A percentile compares a stretch with the other conserved stretches of the same genome.
Conservation (phyloP, 2,113 vertebrate genomes). For the Ariopsis seemanni region DNA sequence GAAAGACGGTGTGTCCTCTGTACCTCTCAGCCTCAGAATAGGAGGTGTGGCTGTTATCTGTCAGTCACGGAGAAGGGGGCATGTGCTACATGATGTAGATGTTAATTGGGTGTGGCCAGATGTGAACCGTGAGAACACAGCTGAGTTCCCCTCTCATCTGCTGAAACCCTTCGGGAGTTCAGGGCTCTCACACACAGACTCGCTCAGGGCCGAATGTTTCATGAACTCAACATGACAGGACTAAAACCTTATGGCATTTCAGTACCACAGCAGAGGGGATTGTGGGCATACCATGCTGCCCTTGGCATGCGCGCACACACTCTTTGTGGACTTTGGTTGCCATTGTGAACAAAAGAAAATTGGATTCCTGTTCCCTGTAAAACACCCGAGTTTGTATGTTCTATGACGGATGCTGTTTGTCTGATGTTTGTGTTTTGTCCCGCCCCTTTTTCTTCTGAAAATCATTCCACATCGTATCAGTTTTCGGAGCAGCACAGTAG, state of each 20-base stretch:
- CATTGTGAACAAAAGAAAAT: neutral
- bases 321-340: neutral
- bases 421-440: neutral
- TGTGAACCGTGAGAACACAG: slow-evolving; percentile 6
- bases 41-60: neutral
- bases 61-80: neutral
- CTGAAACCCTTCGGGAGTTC: neutral
- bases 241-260: neutral
- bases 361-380: neutral
- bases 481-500: no score
- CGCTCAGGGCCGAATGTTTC: neutral
- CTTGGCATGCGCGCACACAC: neutral
- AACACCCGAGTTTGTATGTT: neutral
- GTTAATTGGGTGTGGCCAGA: neutral
- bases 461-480: neutral
- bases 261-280: slow-evolving; percentile 8
- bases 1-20: neutral
- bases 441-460: neutral
- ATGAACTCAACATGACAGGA: slow-evolving; percentile 2
- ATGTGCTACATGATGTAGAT: neutral
- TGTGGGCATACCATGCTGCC: neutral
- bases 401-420: neutral
- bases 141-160: slow-evolving; percentile 15
- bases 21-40: neutral
- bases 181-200: neutral